These are phyloP conservation scores for Talpa occidentalis DNA, from an alignment of 2,113 vertebrate genomes.

Conservation along the genomic window DNA sequence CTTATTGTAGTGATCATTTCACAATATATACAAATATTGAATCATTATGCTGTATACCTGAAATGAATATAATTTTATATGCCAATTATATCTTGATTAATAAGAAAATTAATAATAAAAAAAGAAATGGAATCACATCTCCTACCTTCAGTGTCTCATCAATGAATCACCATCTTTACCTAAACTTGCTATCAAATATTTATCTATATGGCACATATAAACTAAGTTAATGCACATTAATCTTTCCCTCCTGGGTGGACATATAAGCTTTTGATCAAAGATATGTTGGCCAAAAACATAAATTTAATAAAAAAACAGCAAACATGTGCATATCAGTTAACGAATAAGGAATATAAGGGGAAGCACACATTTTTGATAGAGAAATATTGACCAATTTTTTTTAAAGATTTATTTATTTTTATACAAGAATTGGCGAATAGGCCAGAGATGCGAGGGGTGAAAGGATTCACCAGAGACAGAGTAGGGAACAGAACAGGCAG, in stretches of 20 bases:
- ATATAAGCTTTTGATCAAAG: background rate
- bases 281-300: background rate
- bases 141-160: background rate
- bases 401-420: no score
- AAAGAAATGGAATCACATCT: background rate
- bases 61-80: background rate
- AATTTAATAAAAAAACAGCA: slow-evolving; percentile 36
- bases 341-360: background rate
- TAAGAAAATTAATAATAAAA: background rate
- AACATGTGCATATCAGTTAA: background rate
- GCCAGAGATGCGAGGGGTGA: no score
- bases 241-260: background rate
- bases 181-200: background rate
- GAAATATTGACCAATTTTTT: slow-evolving; percentile 11
- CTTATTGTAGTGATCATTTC: background rate
- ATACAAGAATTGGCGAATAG: no score
- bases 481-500: no score
- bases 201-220: background rate
- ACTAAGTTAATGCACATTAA: background rate
- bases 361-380: background rate
- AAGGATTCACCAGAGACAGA: no score
- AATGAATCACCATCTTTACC: background rate
- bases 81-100: no score
- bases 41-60: background rate
- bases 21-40: background rate